Percentiles rank a stretch among this genome's conserved stretches.
phyloP scores from a whole-genome alignment of 2,888 invertebrate species.

The Chalcosyrphus nemorum region DNA sequence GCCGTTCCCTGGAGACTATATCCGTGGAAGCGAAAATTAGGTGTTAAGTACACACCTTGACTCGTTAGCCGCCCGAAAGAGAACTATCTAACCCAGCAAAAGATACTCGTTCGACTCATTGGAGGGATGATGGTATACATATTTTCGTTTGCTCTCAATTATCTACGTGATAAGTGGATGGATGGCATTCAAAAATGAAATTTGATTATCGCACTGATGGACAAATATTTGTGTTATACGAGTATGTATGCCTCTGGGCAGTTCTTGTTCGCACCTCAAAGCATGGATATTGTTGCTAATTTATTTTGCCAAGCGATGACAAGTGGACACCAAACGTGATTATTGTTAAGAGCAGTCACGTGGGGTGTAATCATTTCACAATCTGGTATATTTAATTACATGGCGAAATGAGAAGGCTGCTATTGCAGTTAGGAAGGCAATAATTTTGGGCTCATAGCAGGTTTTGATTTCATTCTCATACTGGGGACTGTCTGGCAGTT shows the following conservation, averaged over 20 bases:
- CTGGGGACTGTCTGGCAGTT: too few relatives aligned
- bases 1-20: not conserved
- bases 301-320: not conserved
- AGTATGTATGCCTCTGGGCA: too few relatives aligned
- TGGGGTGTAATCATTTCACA: not conserved
- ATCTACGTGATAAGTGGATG: constrained; percentile 40
- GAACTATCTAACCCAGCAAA: too few relatives aligned
- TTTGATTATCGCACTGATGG: constrained; percentile 27
- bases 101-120: too few relatives aligned
- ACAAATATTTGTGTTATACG: constrained; percentile 23
- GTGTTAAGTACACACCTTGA: constrained; percentile 9
- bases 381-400: not conserved
- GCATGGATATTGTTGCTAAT: not conserved
- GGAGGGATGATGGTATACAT: not conserved
- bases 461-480: not conserved
- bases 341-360: constrained; percentile 10
- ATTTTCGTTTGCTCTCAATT: constrained; percentile 23
- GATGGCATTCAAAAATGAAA: constrained; percentile 43
- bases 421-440: not conserved
- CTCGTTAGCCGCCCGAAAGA: constrained; percentile 8
- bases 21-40: constrained; percentile 1
- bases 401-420: not conserved
- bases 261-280: not conserved
- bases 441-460: not conserved
- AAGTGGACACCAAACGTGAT: not conserved